A percentile compares a stretch with the other conserved stretches of the same genome.
Evolutionary conservation across 2,888 invertebrate genomes (phyloP).

Genomic region (Pseudococcus jackbeardsleyi): DNA sequence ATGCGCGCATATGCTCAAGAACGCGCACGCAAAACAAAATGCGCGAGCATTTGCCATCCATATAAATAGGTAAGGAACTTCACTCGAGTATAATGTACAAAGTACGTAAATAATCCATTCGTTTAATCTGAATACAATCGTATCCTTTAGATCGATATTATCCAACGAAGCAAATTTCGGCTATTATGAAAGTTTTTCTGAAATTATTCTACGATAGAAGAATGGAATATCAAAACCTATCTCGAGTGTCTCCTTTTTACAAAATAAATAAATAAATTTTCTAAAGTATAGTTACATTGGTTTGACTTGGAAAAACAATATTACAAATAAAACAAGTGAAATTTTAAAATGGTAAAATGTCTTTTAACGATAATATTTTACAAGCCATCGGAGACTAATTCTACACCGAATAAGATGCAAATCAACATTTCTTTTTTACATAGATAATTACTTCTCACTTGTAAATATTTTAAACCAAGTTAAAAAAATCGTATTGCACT

Average conservation of each 20-base stretch:
- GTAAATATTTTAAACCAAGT: background rate
- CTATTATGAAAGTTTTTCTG: background rate
- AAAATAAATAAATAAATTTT: background rate
- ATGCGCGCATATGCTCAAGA: too few relatives aligned
- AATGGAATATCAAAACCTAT: too few relatives aligned
- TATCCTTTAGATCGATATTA: too few relatives aligned
- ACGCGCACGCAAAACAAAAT: too few relatives aligned
- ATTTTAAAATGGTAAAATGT: conserved; percentile 29
- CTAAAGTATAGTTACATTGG: background rate
- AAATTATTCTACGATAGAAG: background rate
- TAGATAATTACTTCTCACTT: background rate
- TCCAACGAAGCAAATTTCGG: too few relatives aligned
- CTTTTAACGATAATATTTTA: conserved; percentile 20
- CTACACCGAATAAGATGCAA: background rate
- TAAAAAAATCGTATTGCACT: conserved; percentile 16
- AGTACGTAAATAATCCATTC: too few relatives aligned
- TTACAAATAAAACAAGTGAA: conserved; percentile 39
- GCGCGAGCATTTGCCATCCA: too few relatives aligned
- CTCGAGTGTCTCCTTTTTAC: too few relatives aligned
- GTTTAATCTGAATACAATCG: too few relatives aligned
- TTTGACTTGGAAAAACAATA: conserved; percentile 31
- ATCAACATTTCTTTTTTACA: background rate
- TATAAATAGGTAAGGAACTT: too few relatives aligned
- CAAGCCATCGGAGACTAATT: background rate
- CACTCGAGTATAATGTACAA: too few relatives aligned